These are phyloP conservation scores for Etia nguti DNA, from an alignment of 2,113 vertebrate genomes.

Conservation along the genomic window DNA sequence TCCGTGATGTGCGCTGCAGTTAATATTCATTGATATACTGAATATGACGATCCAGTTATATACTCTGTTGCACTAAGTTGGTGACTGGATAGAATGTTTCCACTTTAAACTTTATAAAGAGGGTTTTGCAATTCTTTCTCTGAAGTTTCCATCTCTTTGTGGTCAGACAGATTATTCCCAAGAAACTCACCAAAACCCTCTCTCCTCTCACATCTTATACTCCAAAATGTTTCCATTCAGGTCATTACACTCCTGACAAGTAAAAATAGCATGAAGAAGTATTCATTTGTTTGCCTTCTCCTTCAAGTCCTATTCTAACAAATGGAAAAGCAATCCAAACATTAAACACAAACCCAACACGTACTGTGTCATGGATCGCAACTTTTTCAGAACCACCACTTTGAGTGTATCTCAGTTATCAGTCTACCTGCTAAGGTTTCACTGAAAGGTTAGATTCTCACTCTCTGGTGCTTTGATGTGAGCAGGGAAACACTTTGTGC, in stretches of 20 bases:
- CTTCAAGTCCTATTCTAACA: background rate
- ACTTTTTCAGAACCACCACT: background rate
- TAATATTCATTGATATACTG: background rate
- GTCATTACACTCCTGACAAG: background rate
- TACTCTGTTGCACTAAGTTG: background rate
- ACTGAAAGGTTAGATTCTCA: background rate
- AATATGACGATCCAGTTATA: background rate
- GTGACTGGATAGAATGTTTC: background rate
- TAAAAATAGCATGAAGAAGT: background rate
- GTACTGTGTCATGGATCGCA: background rate
- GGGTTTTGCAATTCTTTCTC: background rate
- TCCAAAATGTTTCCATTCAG: conserved; percentile 23
- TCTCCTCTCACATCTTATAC: background rate
- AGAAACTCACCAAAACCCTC: background rate
- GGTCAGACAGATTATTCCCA: conserved; percentile 20
- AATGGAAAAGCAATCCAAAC: conserved; percentile 14
- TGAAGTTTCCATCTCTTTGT: conserved; percentile 14
- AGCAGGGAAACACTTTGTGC: background rate
- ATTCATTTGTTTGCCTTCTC: background rate
- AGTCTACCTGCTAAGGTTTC: background rate
- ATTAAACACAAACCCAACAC: background rate
- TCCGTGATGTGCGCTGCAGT: rapidly evolving
- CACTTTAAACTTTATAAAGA: background rate
- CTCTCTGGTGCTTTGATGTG: background rate
- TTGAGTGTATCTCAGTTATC: background rate